These are phyloP conservation scores for Nebria salina DNA, from an alignment of 2,888 invertebrate genomes.

Conservation along the genomic window DNA sequence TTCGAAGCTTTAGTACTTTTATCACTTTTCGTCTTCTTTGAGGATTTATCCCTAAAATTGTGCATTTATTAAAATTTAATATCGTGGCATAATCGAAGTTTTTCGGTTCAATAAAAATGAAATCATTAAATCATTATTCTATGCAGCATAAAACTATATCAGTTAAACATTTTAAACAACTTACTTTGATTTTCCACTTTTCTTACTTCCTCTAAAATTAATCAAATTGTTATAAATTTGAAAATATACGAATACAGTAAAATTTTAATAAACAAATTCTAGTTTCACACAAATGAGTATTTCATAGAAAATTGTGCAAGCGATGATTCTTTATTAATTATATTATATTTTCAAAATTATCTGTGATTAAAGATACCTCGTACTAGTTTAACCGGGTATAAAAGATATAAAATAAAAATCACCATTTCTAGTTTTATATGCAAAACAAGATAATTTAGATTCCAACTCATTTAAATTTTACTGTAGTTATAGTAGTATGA, in stretches of 20 bases:
- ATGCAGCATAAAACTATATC: not conserved
- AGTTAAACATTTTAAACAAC: not conserved
- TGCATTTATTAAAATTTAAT: not conserved
- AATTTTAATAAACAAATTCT: not conserved
- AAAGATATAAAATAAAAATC: too few relatives aligned
- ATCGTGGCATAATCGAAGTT: too few relatives aligned
- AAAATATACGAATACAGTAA: not conserved
- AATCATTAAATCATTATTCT: not conserved
- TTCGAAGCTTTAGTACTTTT: constrained; percentile 42
- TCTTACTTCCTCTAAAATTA: constrained; percentile 19
- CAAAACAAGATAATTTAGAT: too few relatives aligned
- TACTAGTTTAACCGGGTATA: too few relatives aligned
- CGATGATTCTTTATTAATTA: too few relatives aligned
- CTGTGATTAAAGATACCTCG: too few relatives aligned
- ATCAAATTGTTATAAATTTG: not conserved
- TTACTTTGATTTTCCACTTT: not conserved
- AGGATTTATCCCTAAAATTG: not conserved
- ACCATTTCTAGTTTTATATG: too few relatives aligned
- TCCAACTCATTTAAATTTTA: not conserved
- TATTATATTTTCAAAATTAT: too few relatives aligned
- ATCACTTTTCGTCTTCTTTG: constrained; percentile 28
- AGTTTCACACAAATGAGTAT: not conserved
- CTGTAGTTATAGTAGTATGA: not conserved
- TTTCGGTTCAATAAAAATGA: too few relatives aligned
- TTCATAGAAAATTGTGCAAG: not conserved